These are phyloP conservation scores for Puntigrus tetrazona DNA, from an alignment of 2,113 vertebrate species.

Conservation along the genomic window DNA sequence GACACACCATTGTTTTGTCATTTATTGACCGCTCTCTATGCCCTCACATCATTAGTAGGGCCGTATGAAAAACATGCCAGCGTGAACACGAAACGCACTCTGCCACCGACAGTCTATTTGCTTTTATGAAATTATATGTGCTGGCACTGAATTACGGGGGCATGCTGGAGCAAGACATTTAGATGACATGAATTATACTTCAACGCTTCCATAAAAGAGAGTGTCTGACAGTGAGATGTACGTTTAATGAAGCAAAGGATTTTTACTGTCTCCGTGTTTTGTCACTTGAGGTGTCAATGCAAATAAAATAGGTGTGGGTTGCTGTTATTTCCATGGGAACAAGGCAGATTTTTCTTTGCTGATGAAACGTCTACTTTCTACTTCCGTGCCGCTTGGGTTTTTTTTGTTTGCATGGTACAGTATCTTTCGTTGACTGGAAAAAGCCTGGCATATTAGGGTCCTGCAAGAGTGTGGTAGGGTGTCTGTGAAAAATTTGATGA, in stretches of 20 bases:
- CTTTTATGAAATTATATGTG: conserved; percentile 52
- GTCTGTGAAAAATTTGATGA: not conserved
- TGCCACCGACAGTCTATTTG: conserved; percentile 43
- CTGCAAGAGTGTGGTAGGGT: not conserved
- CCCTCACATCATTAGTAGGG: conserved; percentile 48
- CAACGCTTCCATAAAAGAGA: conserved; percentile 22
- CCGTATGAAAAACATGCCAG: conserved; percentile 46
- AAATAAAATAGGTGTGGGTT: conserved; percentile 28
- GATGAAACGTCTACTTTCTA: conserved; percentile 25
- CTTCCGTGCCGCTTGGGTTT: not conserved
- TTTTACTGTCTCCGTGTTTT: conserved; percentile 50
- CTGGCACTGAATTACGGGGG: conserved; percentile 29
- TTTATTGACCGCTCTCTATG: conserved; percentile 52
- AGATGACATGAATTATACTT: conserved; percentile 51
- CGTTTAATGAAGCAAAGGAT: conserved; percentile 44
- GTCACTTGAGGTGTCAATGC: conserved; percentile 42
- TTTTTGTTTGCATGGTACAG: not conserved
- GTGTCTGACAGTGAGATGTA: conserved; percentile 20
- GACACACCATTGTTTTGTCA: conserved; percentile 52
- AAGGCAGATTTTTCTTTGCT: not conserved
- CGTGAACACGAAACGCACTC: conserved; percentile 19
- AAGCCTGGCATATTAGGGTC: not conserved
- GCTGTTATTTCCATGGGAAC: conserved; percentile 52
- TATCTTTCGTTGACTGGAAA: not conserved
- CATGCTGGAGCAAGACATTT: conserved; percentile 36